phyloP scores from a whole-genome alignment of 2,888 invertebrate genomes.

The Ecliptopera silaceata region DNA sequence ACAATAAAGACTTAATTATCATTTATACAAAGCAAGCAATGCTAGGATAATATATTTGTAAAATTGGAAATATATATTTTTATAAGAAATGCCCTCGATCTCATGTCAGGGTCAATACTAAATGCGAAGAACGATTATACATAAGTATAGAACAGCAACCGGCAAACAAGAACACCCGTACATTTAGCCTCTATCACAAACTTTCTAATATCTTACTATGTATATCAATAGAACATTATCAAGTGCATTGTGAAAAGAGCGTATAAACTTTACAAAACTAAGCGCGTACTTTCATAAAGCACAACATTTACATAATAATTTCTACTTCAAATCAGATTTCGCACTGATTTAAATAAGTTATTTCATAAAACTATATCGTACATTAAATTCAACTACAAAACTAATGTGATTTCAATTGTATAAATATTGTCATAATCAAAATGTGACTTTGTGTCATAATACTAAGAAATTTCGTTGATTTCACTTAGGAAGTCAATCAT shows the following conservation, averaged over 20 bases:
- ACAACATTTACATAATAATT: background rate
- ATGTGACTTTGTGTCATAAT: conserved; percentile 25
- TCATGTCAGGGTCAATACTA: conserved; percentile 57
- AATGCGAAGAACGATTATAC: conserved; percentile 59
- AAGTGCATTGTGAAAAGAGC: conserved; percentile 22
- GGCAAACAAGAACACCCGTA: conserved; percentile 34
- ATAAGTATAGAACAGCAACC: conserved; percentile 39
- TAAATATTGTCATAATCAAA: conserved; percentile 36
- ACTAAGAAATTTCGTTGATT: conserved; percentile 18
- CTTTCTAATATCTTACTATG: conserved; percentile 45
- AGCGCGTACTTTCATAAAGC: conserved; percentile 7
- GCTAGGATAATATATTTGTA: background rate
- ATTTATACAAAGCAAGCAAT: background rate
- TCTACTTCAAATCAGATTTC: conserved; percentile 5
- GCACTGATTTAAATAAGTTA: conserved; percentile 18
- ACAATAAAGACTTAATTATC: background rate
- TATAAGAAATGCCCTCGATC: conserved; percentile 39
- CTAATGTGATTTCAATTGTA: conserved; percentile 27
- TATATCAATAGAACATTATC: conserved; percentile 47
- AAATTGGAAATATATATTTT: conserved; percentile 6
- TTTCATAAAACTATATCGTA: conserved; percentile 13
- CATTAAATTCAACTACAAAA: conserved; percentile 16
- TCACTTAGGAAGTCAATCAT: background rate
- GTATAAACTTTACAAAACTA: conserved; percentile 3
- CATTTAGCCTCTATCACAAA: conserved; percentile 56